Evolutionary conservation across 2,888 invertebrate species (phyloP), one percentile per base, ranked within the genome.

Genomic region (Elysia crispata): DNA sequence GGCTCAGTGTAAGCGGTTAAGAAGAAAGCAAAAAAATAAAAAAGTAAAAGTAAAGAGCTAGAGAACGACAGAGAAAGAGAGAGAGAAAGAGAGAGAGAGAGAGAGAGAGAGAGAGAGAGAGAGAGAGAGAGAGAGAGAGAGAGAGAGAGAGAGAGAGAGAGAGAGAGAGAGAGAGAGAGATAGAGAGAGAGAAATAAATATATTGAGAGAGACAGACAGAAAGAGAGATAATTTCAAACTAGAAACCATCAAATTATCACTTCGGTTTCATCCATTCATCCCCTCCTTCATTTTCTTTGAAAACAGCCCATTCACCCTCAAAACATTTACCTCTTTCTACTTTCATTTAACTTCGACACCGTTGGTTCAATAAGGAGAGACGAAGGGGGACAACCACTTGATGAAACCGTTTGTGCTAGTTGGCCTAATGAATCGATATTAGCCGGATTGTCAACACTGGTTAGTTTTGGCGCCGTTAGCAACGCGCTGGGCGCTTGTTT

Each of bases 91-190:
- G 18, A 60, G 30, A 28, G 18, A 74, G 31, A 57, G 8, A 28
- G 20, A 74, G 28, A 74, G 18, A 74, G 57, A 18, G 30, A 57
- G 18, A 28, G 15, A 60, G 30, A 74, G 1, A 74, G 31, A 60
- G 30, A 57, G 57, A 60, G 60, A 60, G 28, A 60, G 57, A 74
- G 60, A 74, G 54, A 30, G 60, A 74, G 31, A 60, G 69, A 33
- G 33, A 33, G 69, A 54, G 20, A 74, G 60, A 60, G 31, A 60
- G 60, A 74, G 60, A 74, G 74, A 74, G 60, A 74, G 30, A 60
- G 25, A 23, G 60, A 74, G 28, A 74, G 18, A 60, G 30, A 60
- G 31, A 74, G 57, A 74, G 74, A 28, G 31, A 31, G 31, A 69
- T 30, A 69, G n/a, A 18, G 18, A 15, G 72, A 25, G 25, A 72